These are phyloP conservation scores for Hydrozoanthus tunicans DNA, from an alignment of 64 coral and sea anemone species.

Conservation along the genomic window DNA sequence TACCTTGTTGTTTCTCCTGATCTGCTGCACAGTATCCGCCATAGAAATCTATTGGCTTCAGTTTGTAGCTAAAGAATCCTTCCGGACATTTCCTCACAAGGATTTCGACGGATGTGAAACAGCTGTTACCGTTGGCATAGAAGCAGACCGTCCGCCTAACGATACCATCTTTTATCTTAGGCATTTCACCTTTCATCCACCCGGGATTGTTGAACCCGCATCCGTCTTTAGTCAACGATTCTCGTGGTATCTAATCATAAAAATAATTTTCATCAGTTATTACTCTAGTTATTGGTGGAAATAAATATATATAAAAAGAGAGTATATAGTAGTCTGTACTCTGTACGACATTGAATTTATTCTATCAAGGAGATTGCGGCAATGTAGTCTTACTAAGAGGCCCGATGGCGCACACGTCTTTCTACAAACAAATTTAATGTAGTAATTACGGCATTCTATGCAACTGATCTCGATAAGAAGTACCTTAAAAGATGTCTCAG, in stretches of 20 bases:
- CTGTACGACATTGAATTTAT: too few relatives aligned
- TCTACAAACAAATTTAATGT: too few relatives aligned
- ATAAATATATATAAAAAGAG: too few relatives aligned
- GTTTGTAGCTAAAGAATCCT: neutral
- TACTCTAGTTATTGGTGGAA: neutral
- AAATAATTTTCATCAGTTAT: neutral
- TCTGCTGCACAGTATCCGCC: neutral
- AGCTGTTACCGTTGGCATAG: neutral
- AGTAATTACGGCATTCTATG: too few relatives aligned
- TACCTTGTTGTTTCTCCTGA: neutral
- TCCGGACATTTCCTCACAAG: neutral
- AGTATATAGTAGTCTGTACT: too few relatives aligned
- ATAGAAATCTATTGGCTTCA: neutral
- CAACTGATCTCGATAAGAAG: too few relatives aligned
- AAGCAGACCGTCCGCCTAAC: neutral
- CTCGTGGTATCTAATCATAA: too few relatives aligned
- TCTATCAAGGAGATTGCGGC: too few relatives aligned
- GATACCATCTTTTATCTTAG: neutral
- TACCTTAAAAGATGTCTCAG: too few relatives aligned
- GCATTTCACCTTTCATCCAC: neutral
- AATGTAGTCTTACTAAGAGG: too few relatives aligned
- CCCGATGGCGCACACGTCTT: too few relatives aligned
- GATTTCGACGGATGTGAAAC: neutral
- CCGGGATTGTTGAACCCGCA: neutral
- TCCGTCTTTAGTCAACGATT: neutral